These are phyloP conservation scores for Climacteris rufus DNA, from an alignment of 2,113 vertebrate genomes.

Conservation along the genomic window DNA sequence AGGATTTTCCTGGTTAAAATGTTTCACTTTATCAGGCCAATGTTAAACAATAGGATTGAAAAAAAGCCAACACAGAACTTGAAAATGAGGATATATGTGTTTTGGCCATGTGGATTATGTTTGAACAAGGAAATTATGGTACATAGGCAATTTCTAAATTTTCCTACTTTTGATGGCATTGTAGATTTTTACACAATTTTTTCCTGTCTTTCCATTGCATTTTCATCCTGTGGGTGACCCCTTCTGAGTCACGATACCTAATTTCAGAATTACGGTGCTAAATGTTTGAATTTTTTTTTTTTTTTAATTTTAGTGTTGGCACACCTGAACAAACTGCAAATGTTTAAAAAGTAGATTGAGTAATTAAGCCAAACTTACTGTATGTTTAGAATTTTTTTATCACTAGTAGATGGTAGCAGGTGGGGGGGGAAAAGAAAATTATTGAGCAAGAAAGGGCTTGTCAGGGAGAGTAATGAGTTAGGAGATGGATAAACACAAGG, in stretches of 20 bases:
- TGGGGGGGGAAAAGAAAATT: neutral
- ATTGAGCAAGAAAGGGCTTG: constrained; percentile 46
- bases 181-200: neutral
- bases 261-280: neutral
- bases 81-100: neutral
- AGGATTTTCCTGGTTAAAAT: neutral
- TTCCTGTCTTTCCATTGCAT: neutral
- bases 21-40: neutral
- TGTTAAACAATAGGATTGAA: neutral
- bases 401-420: neutral
- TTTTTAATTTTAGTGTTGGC: neutral
- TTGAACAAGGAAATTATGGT: neutral
- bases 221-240: neutral
- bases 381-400: neutral
- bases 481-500: constrained; percentile 41
- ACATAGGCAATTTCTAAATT: neutral
- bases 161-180: neutral
- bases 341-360: neutral
- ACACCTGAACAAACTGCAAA: neutral
- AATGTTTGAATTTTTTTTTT: neutral
- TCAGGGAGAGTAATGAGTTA: constrained; percentile 36
- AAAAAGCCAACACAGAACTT: neutral
- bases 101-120: neutral
- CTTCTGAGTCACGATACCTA: neutral
- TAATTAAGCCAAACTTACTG: neutral